Evolutionary conservation across 2,888 invertebrate species (phyloP).

Genomic region (Ischnus inquisitorius): DNA sequence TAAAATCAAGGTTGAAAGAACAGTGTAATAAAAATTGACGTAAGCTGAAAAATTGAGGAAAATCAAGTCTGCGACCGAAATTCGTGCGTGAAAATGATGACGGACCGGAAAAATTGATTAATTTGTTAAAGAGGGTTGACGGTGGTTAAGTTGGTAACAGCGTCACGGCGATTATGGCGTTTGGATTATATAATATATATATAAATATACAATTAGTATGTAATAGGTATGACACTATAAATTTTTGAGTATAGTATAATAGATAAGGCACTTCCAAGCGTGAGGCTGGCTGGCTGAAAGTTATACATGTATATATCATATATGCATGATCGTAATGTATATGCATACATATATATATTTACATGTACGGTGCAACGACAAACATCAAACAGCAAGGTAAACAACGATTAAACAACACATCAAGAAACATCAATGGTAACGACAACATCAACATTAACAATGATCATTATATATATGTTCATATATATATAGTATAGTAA

Average conservation of each 20-base stretch:
- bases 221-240: conserved; percentile 22
- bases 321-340: conserved; percentile 44
- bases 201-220: conserved; percentile 25
- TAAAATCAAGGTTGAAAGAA: not conserved
- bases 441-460: conserved; percentile 84
- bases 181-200: conserved; percentile 23
- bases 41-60: not conserved
- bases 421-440: conserved; percentile 84
- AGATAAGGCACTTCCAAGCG: conserved; percentile 82
- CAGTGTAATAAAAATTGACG: not conserved
- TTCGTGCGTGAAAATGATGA: not conserved
- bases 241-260: conserved; percentile 50
- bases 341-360: conserved; percentile 68
- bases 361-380: conserved; percentile 84
- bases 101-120: conserved; percentile 26
- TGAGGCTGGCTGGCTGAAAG: conserved; percentile 82
- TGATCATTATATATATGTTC: conserved; percentile 74
- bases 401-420: conserved; percentile 85
- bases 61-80: not conserved
- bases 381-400: conserved; percentile 85
- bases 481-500: conserved; percentile 71
- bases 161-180: conserved; percentile 61
- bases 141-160: conserved; percentile 68
- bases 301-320: conserved; percentile 60
- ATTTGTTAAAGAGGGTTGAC: conserved; percentile 60